Evolutionary conservation across 2,888 invertebrate genomes (phyloP).

Genomic region (Alviniconcha strummeri): DNA sequence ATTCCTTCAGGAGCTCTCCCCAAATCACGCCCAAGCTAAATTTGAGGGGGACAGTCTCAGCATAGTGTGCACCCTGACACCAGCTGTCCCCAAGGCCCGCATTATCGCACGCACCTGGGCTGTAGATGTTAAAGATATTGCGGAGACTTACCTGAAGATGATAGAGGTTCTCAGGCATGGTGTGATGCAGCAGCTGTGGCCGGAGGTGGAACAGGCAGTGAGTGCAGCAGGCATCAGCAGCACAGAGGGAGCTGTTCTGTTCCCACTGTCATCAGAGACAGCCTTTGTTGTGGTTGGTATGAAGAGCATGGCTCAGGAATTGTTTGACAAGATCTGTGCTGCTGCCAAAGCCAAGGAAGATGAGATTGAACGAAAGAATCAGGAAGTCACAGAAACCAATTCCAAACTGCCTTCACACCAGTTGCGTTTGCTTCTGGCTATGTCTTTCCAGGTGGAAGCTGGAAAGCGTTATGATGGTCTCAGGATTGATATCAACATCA

Average conservation of each 20-base stretch:
- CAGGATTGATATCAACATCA: conserved; percentile 18
- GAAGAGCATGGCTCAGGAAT: conserved; percentile 13
- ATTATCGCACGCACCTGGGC: conserved; percentile 28
- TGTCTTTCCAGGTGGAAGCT: conserved; percentile 21
- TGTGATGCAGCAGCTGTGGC: conserved; percentile 32
- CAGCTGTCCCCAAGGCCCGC: conserved; percentile 13
- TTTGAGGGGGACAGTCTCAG: not conserved
- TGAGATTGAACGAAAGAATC: conserved; percentile 26
- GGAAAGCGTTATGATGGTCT: conserved; percentile 20
- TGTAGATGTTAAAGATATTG: conserved; percentile 11
- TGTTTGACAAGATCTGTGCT: conserved; percentile 7
- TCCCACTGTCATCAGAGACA: conserved; percentile 6
- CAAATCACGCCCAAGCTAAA: not conserved
- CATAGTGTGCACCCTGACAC: conserved; percentile 31
- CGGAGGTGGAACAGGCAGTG: conserved; percentile 26
- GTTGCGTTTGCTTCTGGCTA: conserved; percentile 28
- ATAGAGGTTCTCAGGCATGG: conserved; percentile 1
- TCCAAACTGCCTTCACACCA: conserved; percentile 9
- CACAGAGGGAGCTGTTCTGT: conserved; percentile 14
- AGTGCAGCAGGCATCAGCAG: not conserved
- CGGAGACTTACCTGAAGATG: not conserved
- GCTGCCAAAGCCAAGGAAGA: conserved; percentile 9
- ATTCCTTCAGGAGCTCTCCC: not conserved
- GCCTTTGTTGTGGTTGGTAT: conserved; percentile 29
- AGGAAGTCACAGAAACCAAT: conserved; percentile 31